phyloP scores from a whole-genome alignment of 2,113 vertebrate genomes.

The Synodontis membranacea region DNA sequence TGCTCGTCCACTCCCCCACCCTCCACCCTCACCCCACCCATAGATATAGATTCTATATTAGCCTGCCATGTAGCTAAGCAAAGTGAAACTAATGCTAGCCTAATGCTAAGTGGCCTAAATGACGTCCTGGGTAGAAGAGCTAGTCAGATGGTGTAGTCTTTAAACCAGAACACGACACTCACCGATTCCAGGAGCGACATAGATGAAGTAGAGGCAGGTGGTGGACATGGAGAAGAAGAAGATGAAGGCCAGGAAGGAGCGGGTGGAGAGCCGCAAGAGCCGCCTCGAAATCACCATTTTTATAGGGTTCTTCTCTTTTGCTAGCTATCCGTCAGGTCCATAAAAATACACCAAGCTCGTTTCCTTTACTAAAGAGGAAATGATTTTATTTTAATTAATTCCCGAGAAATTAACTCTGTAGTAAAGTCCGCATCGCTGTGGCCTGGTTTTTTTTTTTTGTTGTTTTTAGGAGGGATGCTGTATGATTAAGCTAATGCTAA shows the following conservation, averaged over 20 bases:
- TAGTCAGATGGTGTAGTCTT: neutral
- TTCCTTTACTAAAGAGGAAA: neutral
- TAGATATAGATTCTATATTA: too few relatives aligned
- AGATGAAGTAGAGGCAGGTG: conserved; percentile 95
- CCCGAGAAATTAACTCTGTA: conserved; percentile 41
- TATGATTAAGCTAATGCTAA: too few relatives aligned
- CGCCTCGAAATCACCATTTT: conserved; percentile 83
- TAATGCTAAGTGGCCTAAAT: neutral
- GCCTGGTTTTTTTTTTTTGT: neutral
- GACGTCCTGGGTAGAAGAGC: rapidly evolving
- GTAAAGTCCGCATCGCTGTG: conserved; percentile 55
- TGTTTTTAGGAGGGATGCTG: conserved; percentile 37
- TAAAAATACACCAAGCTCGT: conserved; percentile 57
- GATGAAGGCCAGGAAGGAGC: conserved; percentile 91
- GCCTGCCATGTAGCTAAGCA: neutral
- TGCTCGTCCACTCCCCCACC: too few relatives aligned
- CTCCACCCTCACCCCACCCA: too few relatives aligned
- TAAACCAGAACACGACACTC: conserved; percentile 61
- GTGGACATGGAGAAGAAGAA: conserved; percentile 95
- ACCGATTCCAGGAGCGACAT: conserved; percentile 94
- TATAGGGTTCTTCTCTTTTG: conserved; percentile 40
- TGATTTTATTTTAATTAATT: too few relatives aligned
- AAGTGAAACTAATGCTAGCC: neutral
- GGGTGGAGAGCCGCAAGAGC: conserved; percentile 88
- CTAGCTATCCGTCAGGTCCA: conserved; percentile 65